Evolutionary conservation across 2,797 vertebrate genomes (phyloP).

Genomic region (Microctenopoma lineatum): DNA sequence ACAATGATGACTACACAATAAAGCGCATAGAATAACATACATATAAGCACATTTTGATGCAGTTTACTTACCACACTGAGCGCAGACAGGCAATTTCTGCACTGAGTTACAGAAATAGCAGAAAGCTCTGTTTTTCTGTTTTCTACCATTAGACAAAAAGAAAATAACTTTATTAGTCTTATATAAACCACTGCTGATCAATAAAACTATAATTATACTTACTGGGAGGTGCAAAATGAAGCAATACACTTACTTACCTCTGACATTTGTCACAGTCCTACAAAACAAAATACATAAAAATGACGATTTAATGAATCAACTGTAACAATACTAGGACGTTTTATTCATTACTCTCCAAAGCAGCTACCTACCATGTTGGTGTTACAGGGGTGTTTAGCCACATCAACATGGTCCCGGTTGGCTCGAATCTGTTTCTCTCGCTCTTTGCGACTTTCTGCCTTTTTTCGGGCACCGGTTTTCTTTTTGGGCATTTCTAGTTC

Average conservation of each 20-base stretch:
- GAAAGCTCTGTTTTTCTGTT: constrained; percentile 98
- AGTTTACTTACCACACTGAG: constrained; percentile 93
- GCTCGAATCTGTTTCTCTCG: constrained; percentile 94
- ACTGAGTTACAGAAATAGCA: constrained; percentile 96
- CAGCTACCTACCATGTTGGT: constrained; percentile 85
- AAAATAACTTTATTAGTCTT: background rate
- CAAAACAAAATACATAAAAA: constrained; percentile 53
- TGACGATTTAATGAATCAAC: background rate
- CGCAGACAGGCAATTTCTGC: constrained; percentile 96
- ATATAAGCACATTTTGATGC: background rate
- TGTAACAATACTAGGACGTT: background rate
- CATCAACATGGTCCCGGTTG: constrained; percentile 88
- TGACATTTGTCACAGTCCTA: constrained; percentile 99
- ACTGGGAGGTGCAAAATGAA: background rate
- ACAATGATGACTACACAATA: too few species aligned
- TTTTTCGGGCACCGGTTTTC: constrained; percentile 97
- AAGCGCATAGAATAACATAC: too few species aligned
- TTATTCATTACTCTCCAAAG: background rate
- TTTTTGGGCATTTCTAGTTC: constrained; percentile 92
- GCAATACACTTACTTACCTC: constrained; percentile 83
- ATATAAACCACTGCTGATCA: background rate
- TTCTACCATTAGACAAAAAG: constrained; percentile 75
- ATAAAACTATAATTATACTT: background rate
- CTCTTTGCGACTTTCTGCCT: constrained; percentile 94
- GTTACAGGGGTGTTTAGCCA: constrained; percentile 97